Evolutionary conservation across 2,797 vertebrate species (phyloP), one percentile per base, ranked within the genome.

Genomic region (Propithecus perrieri): DNA sequence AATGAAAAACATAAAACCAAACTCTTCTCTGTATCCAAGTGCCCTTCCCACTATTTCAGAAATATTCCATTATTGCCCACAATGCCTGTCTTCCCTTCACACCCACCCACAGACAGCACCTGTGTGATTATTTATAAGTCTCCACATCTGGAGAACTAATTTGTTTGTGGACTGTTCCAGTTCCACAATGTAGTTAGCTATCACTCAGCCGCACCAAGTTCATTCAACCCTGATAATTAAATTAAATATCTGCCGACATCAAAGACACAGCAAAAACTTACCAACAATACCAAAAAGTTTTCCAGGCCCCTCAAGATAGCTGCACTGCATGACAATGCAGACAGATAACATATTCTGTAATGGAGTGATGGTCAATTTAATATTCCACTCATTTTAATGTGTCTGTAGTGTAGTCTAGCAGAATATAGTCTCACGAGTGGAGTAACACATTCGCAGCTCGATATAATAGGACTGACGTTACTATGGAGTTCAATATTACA

Each of bases 141-240:
- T 88, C 50, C 91, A 94, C 96, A 97, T 95, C 72, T 97, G 97
- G 93, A 95, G 81, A 96, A 85, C 50, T 97, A 96, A 97, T 98
- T 97, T 97, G 74, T 93, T 91, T 92, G 72, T 94, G 67, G 89
- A 91, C 35, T 50, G 30, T 59, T 90, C 41, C 69, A 91, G 67
- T 95, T 97, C 94, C 86, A 55, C 35, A 79, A 72, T 79, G 61
- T 88, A 88, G 89, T 91, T 94, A 94, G 84, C 28, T 91, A 83
- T 97, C 94, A 94, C 35, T 97, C 80, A 94, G 84, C 79, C 38
- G 48, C 50, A 88, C 86, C 79, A 85, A 81, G 91, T 96, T 81
- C 96, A 97, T 97, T 96, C 94, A 97, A 89, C 95, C 96, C 63
- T 69, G 92, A 96, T 98, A 97, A 97, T 98, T 96, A 97, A 97